Conservation (phyloP, 2,888 invertebrate genomes). For the Lathronympha strigana region DNA sequence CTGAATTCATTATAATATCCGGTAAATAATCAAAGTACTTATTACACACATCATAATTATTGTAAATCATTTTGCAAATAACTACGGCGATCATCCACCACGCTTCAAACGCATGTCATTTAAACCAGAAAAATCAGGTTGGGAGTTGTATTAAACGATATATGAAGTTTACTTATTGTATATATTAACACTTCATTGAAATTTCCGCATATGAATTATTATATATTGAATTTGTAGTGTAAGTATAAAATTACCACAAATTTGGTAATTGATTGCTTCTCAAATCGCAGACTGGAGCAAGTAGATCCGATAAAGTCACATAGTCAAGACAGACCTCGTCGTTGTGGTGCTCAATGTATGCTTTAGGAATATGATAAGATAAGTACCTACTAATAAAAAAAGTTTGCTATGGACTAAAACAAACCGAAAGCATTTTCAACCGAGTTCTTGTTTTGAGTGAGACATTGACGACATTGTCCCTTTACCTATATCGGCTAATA, state of each 20-base stretch:
- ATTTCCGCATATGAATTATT: slow-evolving; percentile 1
- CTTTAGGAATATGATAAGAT: too few species aligned
- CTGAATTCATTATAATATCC: neutral
- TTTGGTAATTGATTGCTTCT: neutral
- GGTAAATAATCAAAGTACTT: neutral
- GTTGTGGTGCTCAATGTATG: too few species aligned
- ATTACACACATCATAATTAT: slow-evolving; percentile 3
- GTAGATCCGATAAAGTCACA: neutral
- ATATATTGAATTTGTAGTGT: neutral
- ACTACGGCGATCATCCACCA: slow-evolving; percentile 3
- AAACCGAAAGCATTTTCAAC: too few species aligned
- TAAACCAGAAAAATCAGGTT: slow-evolving; percentile 17
- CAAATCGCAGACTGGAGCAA: neutral
- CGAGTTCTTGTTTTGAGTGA: too few species aligned
- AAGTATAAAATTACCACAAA: neutral
- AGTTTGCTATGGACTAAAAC: too few species aligned
- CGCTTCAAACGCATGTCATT: slow-evolving; percentile 8
- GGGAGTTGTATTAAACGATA: neutral
- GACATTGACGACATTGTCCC: too few species aligned
- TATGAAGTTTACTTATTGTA: neutral
- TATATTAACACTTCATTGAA: slow-evolving; percentile 10
- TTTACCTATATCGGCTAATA: too few species aligned
- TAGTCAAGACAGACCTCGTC: neutral
- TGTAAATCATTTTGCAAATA: slow-evolving; percentile 13
- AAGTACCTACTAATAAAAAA: too few species aligned